These are phyloP conservation scores for Philereme vetulata DNA, from an alignment of 2,888 invertebrate genomes.

Conservation along the genomic window DNA sequence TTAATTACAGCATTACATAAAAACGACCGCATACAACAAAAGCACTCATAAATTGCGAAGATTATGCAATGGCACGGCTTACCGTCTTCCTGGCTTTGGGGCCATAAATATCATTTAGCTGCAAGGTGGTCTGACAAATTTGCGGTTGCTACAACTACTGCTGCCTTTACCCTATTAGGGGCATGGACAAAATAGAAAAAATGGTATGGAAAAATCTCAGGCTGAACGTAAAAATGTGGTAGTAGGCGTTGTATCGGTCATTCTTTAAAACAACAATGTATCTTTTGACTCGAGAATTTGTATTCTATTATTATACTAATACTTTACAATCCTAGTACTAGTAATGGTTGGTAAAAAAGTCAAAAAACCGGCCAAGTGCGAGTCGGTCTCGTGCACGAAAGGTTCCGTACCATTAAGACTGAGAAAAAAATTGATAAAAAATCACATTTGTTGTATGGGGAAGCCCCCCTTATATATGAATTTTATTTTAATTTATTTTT, in stretches of 20 bases:
- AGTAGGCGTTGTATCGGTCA: conserved; percentile 14
- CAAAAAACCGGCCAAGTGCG: no score
- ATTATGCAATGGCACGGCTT: conserved; percentile 81
- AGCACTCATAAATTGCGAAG: conserved; percentile 74
- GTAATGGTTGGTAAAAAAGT: no score
- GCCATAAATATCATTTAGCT: conserved; percentile 79
- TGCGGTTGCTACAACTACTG: conserved; percentile 70
- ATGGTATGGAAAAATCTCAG: conserved; percentile 14
- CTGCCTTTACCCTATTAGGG: conserved; percentile 56
- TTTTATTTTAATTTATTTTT: no score
- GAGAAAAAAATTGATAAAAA: no score
- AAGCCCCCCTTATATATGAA: no score
- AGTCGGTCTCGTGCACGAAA: no score
- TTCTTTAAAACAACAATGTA: no score
- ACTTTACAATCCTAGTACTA: no score
- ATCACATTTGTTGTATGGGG: no score
- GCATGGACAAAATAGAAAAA: conserved; percentile 45
- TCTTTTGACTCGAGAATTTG: no score
- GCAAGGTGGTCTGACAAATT: conserved; percentile 84
- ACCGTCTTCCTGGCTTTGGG: conserved; percentile 75
- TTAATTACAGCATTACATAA: conserved; percentile 57
- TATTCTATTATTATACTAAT: no score
- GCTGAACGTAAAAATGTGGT: conserved; percentile 5
- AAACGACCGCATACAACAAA: conserved; percentile 73
- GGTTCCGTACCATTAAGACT: no score